Conservation (phyloP, 2,113 vertebrate species). For the Bombycilla garrulus region DNA sequence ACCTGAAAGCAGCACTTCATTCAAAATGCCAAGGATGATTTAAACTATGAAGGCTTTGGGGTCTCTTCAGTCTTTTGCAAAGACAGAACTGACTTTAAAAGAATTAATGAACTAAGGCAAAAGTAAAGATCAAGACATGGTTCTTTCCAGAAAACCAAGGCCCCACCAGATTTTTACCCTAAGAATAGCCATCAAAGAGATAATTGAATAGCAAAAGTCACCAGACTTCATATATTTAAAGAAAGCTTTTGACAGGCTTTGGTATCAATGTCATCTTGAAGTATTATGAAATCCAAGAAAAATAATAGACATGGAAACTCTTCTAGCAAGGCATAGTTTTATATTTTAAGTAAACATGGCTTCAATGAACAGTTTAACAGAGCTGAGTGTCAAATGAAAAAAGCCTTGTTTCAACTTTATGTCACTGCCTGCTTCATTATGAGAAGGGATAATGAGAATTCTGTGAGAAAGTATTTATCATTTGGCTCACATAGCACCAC, state of each 20-base stretch:
- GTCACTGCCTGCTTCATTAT: not conserved
- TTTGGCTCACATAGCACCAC: not conserved
- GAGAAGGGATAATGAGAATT: not conserved
- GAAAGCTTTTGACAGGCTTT: slow-evolving; percentile 3
- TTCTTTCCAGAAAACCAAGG: not conserved
- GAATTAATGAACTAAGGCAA: not conserved
- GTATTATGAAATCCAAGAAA: not conserved
- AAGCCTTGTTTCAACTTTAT: not conserved
- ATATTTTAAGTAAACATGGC: not conserved
- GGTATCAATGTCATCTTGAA: not conserved
- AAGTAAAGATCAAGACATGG: not conserved
- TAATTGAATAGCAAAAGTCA: not conserved
- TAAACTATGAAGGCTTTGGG: not conserved
- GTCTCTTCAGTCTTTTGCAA: not conserved
- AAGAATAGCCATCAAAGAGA: not conserved
- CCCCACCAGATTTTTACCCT: not conserved
- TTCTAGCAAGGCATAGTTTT: not conserved
- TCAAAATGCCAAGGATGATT: not conserved
- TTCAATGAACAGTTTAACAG: not conserved
- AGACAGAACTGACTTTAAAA: not conserved
- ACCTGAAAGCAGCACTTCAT: not conserved
- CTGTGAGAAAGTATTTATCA: not conserved
- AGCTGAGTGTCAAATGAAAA: not conserved
- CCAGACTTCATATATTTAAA: not conserved
- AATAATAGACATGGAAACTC: not conserved